Base-by-base conservation (phyloP, 2,888 invertebrate species). In the Hyposoter didymator region DNA sequence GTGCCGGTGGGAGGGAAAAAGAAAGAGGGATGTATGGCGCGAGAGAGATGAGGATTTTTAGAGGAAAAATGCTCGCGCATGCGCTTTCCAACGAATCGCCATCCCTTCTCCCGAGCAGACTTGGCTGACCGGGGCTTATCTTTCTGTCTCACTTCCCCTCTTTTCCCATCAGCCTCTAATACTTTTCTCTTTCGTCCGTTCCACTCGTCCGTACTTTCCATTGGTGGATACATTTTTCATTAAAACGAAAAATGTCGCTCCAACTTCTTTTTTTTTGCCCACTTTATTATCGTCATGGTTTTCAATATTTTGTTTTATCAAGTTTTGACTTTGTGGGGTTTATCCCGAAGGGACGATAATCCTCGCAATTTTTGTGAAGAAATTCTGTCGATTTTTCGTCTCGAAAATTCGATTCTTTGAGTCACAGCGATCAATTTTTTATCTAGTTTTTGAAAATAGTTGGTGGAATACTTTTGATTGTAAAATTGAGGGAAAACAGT, bases 41-140 rank as follows among this genome's bases (percentile, higher is more conserved):
- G 47, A 78, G 76, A 72, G 66, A 83, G 81, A 81, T 73, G 69
- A 82, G 82, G 74, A 82, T 80, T 84, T 81, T 82, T 43, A 67
- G 69, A 74, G 82, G 62, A 82, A 82, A 86, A 86, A 86, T 78
- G 45, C 49, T 64, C 28, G 74, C 85, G 83, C 83, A 69, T 84
- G 85, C 85, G 83, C 80, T 78, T 69, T 81, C 74, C 17, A 52
- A 74, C 69, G 78, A 74, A 84, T 84, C 69, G 76, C 79, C 73
- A 59, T 66, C 64, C 67, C 78, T 45, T 52, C 82, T 74, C 79
- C 35, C 76, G 45, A 78, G 17, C 74, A 81, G 80, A 85, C 80
- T 85, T 85, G 67, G 83, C 85, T 85, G 85, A 85, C 83, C 85
- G 80, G 83, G 80, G 85, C 85, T 85, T 84, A 86, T 85, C 84